Base-by-base conservation (phyloP, 53 echinoderm and acorn worm species). In the Echinometra lucunter region DNA sequence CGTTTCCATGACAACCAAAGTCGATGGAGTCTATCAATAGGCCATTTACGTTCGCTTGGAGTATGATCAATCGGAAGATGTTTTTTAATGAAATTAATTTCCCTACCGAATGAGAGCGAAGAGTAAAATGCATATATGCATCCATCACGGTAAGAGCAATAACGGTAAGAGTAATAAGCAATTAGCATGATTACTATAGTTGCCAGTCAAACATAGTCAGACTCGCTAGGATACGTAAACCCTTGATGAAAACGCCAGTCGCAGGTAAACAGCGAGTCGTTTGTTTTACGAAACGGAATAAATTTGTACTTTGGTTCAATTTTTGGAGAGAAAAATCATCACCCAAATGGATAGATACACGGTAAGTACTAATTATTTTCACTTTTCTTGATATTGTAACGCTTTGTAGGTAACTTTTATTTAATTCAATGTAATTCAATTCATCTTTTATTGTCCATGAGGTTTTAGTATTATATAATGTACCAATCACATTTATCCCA, bases 21-120 rank as follows among this genome's bases (percentile, higher is more conserved):
- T 27, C 85, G 1, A 85, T 85, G 30, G 85, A 85, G 49, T 18
- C 30, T 21, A 85, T 85, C 30, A 85, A 85, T 85, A 85, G 28
- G 16, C 45, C 45, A 85, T 47, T n/a, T 49, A 85, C 85, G 85
- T 47, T 85, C 45, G 47, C 44, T 44, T 44, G 81, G 81, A 21
- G 44, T 40, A 44, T 19, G n/a, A 81, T n/a, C 44, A 3, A 85
- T 85, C n/a, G 85, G 85, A 85, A 85, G 30, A 49, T 44, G 23
- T 81, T 85, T 69, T 80, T 85, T 85, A 85, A 85, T 85, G 49
- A 15, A 85, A 85, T 85, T 53, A n/a, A 85, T 53, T 85, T 85
- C 49, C 7, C 49, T 49, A 45, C 44, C 49, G 30, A 30, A 53
- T 49, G 45, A 27, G 45, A n/a, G 30, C 28, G 85, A 37, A 40